phyloP scores from a whole-genome alignment of 2,113 vertebrate genomes.

The Helogale parvula region DNA sequence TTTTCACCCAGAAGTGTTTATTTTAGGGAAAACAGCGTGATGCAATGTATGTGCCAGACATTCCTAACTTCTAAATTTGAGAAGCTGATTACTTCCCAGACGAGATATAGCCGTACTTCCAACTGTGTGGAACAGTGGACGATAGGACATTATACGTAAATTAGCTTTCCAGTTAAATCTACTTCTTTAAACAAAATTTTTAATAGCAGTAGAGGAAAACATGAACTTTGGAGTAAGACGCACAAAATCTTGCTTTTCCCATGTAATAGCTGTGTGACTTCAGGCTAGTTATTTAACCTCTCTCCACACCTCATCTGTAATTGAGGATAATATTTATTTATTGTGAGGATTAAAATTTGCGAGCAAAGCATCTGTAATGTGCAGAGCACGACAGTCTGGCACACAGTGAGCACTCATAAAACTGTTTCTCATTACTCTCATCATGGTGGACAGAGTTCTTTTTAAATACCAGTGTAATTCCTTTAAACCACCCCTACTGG shows the following conservation, averaged over 20 bases:
- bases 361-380: neutral
- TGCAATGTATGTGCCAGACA: neutral
- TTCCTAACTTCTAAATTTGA: constrained; percentile 31
- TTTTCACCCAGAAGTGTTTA: neutral
- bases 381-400: neutral
- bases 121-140: neutral
- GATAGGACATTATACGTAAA: neutral
- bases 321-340: neutral
- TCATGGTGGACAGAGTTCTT: constrained; percentile 8
- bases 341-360: constrained; percentile 2
- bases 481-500: neutral
- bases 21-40: constrained; percentile 23
- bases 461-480: neutral
- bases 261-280: neutral
- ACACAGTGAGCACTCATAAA: neutral
- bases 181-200: constrained; percentile 38
- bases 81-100: neutral
- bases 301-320: neutral
- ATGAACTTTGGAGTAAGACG: neutral
- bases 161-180: constrained; percentile 30
- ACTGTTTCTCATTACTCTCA: neutral
- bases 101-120: neutral
- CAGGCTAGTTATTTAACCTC: neutral
- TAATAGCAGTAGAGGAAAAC: neutral
- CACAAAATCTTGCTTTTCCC: neutral